A percentile compares a stretch with the other conserved stretches of the same genome.
phyloP scores from a whole-genome alignment of 2,113 vertebrate genomes.

The Lathamus discolor region DNA sequence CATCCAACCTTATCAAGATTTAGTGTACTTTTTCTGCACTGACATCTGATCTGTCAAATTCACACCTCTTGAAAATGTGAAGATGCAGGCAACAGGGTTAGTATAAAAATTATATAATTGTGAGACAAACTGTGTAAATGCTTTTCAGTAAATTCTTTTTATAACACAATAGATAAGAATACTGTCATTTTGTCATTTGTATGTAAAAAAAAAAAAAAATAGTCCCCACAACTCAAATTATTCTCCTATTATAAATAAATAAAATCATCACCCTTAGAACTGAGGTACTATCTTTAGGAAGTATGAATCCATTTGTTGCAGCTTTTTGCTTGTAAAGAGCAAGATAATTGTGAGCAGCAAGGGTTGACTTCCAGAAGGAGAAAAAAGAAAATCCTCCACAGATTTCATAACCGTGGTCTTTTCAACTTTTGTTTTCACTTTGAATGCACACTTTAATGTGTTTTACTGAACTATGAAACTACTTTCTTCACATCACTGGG shows the following conservation, averaged over 20 bases:
- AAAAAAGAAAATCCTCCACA: neutral
- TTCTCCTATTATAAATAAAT: neutral
- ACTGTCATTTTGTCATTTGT: neutral
- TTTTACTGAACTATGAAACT: neutral
- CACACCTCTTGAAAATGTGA: slow-evolving; percentile 57
- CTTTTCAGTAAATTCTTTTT: neutral
- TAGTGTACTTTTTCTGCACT: slow-evolving; percentile 31
- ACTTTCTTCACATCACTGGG: neutral
- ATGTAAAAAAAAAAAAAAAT: neutral
- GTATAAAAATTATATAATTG: slow-evolving; percentile 31
- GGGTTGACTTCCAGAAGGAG: neutral
- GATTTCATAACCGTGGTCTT: neutral
- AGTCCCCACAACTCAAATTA: neutral
- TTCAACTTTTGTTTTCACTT: neutral
- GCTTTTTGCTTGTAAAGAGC: neutral
- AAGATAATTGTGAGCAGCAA: neutral
- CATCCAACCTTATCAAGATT: slow-evolving; percentile 59
- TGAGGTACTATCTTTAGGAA: neutral
- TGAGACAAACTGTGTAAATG: slow-evolving; percentile 30
- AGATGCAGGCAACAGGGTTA: slow-evolving; percentile 52
- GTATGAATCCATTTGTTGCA: neutral
- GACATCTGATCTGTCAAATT: slow-evolving; percentile 66
- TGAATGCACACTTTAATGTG: neutral
- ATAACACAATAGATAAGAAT: neutral
- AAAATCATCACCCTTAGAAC: neutral